Evolutionary conservation across 2,797 vertebrate species (phyloP), one percentile per base, ranked within the genome.

Genomic region (Neomorphus geoffroyi): DNA sequence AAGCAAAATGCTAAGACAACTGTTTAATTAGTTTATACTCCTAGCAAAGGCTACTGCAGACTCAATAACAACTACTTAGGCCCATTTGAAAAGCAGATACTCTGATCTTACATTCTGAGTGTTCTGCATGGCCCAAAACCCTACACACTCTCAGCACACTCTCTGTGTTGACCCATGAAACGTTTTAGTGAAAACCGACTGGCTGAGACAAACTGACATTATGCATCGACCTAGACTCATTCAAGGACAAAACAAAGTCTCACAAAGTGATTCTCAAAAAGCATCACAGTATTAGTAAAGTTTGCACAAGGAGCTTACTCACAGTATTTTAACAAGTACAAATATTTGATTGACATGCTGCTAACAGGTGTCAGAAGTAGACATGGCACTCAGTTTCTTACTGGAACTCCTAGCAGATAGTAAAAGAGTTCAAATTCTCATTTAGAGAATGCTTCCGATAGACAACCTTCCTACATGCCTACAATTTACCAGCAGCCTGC

Each of bases 1-100:
- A 97, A 94, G 27, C 28, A 88, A 97, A 97, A 93, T 70, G 80
- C 66, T 57, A 90, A 92, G 51, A 88, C 23, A 93, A 92, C 18
- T 75, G 33, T 45, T 95, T 82, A 84, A 77, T 82, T 53, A 83
- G 32, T 80, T 88, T 37, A 90, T 35, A 93, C 6, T 83, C 87
- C 74, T 43, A 96, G 83, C 70, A 80, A 94, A 85, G 62, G 84
- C 17, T 85, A 43, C 43, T 62, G 24, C 33, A 94, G 80, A 30
- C 48, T 94, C 45, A 80, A 0, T 11, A 80, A 43, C 50, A 91
- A 78, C 32, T 64, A 50, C 71, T 3, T 32, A 51, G 28, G 19
- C 48, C 61, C 37, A 48, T 46, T 6, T 82, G 48, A 90, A 97
- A 95, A 85, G 2, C 18, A 81, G 46, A 48, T 24, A 51, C 18